Conservation (phyloP, 2,888 invertebrate species). For the Macropis europaea region DNA sequence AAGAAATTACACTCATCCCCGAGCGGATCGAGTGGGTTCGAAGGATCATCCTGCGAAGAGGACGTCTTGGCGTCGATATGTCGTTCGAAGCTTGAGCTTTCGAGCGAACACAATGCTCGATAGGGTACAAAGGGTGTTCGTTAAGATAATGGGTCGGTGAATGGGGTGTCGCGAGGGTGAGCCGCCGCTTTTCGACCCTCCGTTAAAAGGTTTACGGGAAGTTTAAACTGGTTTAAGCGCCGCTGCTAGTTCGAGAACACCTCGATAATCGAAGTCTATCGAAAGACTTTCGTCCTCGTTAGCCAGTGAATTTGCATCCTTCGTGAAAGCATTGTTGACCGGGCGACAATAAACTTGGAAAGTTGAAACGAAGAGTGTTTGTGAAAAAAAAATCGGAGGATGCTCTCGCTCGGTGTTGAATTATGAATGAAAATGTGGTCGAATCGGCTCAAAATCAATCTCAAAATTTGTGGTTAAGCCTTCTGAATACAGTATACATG, state of each 20-base stretch:
- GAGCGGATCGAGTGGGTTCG: background rate
- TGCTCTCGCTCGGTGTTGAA: no score
- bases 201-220: constrained; percentile 29
- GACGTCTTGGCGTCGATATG: background rate
- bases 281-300: constrained; percentile 34
- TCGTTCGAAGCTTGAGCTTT: background rate
- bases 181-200: constrained; percentile 14
- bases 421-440: no score
- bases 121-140: constrained; percentile 65
- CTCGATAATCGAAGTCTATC: constrained; percentile 40
- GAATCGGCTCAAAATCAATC: no score
- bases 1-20: background rate
- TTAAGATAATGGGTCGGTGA: constrained; percentile 67
- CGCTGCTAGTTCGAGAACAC: constrained; percentile 28
- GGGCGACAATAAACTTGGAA: no score
- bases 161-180: constrained; percentile 36
- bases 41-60: background rate
- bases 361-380: no score
- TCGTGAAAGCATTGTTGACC: constrained; percentile 20
- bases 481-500: no score
- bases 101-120: constrained; percentile 36
- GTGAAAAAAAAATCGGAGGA: no score
- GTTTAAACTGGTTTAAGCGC: constrained; percentile 45
- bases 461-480: no score
- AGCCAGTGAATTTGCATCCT: constrained; percentile 29